A percentile compares a stretch with the other conserved stretches of the same genome.
These are phyloP conservation scores for Pterobdella sp. DNA, from an alignment of 2,888 invertebrate genomes.

Conservation along the genomic window DNA sequence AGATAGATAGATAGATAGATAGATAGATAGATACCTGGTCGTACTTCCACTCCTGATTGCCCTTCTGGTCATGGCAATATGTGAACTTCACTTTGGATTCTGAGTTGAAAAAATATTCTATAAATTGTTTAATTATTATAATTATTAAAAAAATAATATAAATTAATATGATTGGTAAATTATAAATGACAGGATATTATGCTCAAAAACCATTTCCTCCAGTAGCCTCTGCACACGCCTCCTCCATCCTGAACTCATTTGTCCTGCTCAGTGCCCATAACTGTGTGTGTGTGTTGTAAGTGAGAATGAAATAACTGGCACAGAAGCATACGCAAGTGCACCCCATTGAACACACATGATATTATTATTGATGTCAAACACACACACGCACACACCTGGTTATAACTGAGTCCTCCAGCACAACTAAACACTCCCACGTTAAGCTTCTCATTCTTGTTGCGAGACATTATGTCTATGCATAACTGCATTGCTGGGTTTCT, in stretches of 20 bases:
- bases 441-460: conserved; percentile 48
- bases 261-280: conserved; percentile 46
- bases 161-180: no score
- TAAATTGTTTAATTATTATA: no score
- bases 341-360: not conserved
- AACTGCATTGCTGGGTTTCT: conserved; percentile 46
- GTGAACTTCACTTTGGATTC: conserved; percentile 41
- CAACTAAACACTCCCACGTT: conserved; percentile 48
- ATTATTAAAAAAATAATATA: no score
- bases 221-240: conserved; percentile 43
- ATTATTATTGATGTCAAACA: not conserved
- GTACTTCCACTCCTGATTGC: conserved; percentile 48
- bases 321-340: not conserved
- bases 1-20: no score
- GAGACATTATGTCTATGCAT: conserved; percentile 49
- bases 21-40: conserved; percentile 41
- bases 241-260: conserved; percentile 48
- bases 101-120: no score
- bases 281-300: conserved; percentile 39
- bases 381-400: conserved; percentile 40
- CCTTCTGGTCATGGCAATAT: conserved; percentile 42
- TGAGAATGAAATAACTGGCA: no score
- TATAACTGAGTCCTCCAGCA: conserved; percentile 45
- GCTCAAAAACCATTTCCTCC: conserved; percentile 40
- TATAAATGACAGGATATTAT: no score